Evolutionary conservation across 2,113 vertebrate species (phyloP).

Genomic region (Scophthalmus maximus): DNA sequence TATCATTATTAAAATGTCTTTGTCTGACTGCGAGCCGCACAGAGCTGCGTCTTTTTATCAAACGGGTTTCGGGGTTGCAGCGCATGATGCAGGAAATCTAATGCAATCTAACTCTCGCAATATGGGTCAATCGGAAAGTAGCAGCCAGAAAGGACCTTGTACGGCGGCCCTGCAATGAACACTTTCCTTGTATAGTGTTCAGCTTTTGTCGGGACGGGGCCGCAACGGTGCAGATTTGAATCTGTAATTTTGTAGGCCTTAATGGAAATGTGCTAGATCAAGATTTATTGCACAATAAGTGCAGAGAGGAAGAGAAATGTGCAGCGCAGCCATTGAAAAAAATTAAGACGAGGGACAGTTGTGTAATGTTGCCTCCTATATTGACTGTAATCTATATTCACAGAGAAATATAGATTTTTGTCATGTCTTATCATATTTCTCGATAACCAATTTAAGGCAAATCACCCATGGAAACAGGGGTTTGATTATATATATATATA

Average conservation of each 20-base stretch:
- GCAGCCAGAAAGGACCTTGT: background rate
- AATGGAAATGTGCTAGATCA: background rate
- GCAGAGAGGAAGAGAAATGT: too few relatives aligned
- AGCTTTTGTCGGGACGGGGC: background rate
- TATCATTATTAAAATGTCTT: slow-evolving; percentile 49
- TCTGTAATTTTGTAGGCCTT: background rate
- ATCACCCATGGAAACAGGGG: too few relatives aligned
- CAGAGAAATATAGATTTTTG: too few relatives aligned
- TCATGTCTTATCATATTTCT: too few relatives aligned
- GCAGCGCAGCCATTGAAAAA: background rate
- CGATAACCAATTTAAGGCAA: too few relatives aligned
- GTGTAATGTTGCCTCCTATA: too few relatives aligned
- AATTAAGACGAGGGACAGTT: too few relatives aligned
- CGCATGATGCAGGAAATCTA: background rate
- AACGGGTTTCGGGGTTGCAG: slow-evolving; percentile 1
- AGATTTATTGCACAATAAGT: background rate
- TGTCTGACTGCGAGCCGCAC: slow-evolving; percentile 33
- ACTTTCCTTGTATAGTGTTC: background rate
- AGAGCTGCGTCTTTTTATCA: slow-evolving; percentile 38
- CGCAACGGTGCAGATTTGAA: background rate
- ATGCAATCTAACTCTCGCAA: background rate
- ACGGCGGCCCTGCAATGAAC: background rate
- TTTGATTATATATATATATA: too few relatives aligned
- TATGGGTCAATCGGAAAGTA: background rate
- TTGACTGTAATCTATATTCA: too few relatives aligned